Percentiles rank a stretch among this genome's conserved stretches.
Evolutionary conservation across 2,797 vertebrate species (phyloP).

Genomic region (Limosa lapponica): DNA sequence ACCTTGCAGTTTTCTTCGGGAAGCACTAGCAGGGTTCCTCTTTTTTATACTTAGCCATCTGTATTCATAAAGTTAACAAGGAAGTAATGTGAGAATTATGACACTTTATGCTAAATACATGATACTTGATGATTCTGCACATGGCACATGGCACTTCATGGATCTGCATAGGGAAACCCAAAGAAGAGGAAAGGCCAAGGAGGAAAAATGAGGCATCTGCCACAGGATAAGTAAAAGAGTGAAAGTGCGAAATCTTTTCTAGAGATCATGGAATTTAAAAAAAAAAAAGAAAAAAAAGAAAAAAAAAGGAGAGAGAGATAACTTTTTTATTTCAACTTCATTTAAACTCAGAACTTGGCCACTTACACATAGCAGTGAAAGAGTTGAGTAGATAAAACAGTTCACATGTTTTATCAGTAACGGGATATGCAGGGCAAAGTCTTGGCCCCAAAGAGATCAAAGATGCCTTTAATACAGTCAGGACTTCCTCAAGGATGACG

Average conservation of each 20-base stretch:
- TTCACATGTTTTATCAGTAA: not conserved
- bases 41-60: constrained; percentile 46
- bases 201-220: not conserved
- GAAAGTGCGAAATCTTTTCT: not conserved
- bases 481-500: not conserved
- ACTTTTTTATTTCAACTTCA: not conserved
- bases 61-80: constrained; percentile 39
- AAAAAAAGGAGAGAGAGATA: not conserved
- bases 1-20: constrained; percentile 18
- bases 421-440: not conserved
- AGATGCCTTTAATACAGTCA: not conserved
- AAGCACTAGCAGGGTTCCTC: constrained; percentile 23
- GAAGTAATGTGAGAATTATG: constrained; percentile 51
- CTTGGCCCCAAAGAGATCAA: not conserved
- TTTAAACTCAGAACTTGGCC: not conserved
- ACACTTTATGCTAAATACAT: constrained; percentile 50
- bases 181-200: not conserved
- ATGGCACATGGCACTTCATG: not conserved
- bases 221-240: not conserved
- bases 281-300: not conserved
- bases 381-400: not conserved
- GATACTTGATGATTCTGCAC: constrained; percentile 26
- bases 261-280: not conserved
- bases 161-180: not conserved
- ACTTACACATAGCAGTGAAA: not conserved